phyloP scores from a whole-genome alignment of 1,140 invertebrate species.

The Caenorhabditis remanei region DNA sequence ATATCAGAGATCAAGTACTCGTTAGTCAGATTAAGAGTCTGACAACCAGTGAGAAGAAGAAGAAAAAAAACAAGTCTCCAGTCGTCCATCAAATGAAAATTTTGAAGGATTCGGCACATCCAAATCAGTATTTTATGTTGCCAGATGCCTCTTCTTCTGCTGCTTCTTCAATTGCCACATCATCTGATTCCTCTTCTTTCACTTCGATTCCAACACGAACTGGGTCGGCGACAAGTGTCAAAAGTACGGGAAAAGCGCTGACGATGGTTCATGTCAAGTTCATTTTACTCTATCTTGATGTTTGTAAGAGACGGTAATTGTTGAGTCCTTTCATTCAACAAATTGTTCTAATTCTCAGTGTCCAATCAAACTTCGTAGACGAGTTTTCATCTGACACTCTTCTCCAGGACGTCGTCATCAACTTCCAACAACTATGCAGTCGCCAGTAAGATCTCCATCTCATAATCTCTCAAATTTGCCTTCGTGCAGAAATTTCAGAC shows the following conservation, averaged over 20 bases:
- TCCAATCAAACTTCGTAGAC: background rate
- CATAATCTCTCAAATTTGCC: background rate
- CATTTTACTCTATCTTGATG: background rate
- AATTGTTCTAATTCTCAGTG: background rate
- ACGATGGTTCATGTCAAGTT: constrained; percentile 42
- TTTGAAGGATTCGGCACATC: background rate
- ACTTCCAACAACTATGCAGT: background rate
- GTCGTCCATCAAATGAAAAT: background rate
- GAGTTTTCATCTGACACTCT: constrained; percentile 4
- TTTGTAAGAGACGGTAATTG: background rate
- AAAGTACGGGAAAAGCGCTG: background rate
- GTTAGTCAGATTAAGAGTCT: constrained; percentile 1
- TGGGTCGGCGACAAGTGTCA: background rate
- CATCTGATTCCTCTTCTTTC: background rate
- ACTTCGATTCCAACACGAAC: background rate
- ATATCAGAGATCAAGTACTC: background rate
- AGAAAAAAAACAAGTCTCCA: background rate
- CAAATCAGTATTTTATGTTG: background rate
- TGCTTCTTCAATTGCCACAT: background rate
- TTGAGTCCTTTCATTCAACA: background rate
- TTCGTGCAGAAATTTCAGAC: constrained; percentile 8
- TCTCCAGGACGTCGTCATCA: background rate
- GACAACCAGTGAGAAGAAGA: background rate
- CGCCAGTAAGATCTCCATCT: constrained; percentile 4
- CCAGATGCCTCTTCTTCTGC: background rate